A percentile compares a stretch with the other conserved stretches of the same genome.
These are phyloP conservation scores for Thermophis baileyi DNA, from an alignment of 2,113 vertebrate genomes.

Conservation along the genomic window DNA sequence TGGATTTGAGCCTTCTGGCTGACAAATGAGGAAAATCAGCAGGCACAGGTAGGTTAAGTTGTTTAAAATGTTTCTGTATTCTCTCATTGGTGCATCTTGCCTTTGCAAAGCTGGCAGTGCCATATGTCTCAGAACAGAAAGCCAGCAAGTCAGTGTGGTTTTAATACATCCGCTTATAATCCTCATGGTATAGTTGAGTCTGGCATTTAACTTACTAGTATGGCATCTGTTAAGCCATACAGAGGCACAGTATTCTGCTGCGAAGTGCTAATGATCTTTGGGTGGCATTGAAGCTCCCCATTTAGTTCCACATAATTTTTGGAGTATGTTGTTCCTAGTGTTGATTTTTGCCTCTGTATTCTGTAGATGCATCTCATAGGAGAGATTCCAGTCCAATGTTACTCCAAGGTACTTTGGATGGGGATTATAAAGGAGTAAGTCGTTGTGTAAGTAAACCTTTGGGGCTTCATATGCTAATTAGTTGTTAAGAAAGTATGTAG, in stretches of 20 bases:
- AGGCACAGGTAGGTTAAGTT: neutral
- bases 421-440: neutral
- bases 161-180: neutral
- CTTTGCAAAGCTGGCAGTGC: neutral
- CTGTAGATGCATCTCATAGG: neutral
- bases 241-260: neutral
- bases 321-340: neutral
- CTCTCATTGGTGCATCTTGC: neutral
- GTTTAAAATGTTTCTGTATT: neutral
- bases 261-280: neutral
- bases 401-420: neutral
- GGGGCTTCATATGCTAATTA: neutral
- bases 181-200: neutral
- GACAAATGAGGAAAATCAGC: neutral
- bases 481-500: neutral
- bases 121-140: neutral
- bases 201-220: neutral
- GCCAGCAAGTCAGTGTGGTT: neutral
- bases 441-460: neutral
- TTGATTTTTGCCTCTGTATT: neutral
- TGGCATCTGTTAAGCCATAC: neutral
- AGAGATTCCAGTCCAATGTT: neutral
- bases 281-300: neutral
- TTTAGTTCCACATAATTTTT: neutral
- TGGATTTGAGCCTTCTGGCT: neutral